Conservation (phyloP, 2,888 invertebrate species). For the Lasioglossum villosulum region DNA sequence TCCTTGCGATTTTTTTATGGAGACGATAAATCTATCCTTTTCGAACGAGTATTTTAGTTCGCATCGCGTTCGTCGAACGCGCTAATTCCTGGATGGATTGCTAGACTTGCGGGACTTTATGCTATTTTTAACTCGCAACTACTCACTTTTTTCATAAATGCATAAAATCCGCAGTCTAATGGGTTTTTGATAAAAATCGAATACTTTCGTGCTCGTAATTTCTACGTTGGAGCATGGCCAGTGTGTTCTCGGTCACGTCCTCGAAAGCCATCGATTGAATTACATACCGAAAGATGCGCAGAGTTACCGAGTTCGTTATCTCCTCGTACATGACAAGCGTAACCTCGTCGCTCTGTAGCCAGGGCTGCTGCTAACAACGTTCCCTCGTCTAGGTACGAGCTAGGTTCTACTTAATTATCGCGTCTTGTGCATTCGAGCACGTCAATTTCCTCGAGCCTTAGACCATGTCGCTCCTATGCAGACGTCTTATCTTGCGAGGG, state of each 20-base stretch:
- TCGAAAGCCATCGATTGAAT: constrained; percentile 13
- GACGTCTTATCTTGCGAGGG: neutral
- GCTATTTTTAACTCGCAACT: too few relatives aligned
- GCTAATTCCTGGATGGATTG: neutral
- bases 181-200: neutral
- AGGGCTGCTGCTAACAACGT: constrained; percentile 16
- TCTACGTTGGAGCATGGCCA: neutral
- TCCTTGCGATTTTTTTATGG: neutral
- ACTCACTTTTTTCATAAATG: too few relatives aligned
- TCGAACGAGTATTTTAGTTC: too few relatives aligned
- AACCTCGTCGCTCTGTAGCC: constrained; percentile 16
- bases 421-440: constrained; percentile 38
- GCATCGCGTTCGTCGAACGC: too few relatives aligned
- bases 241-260: neutral
- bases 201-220: neutral
- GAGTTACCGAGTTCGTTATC: constrained; percentile 39
- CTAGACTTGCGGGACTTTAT: too few relatives aligned
- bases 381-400: constrained; percentile 4
- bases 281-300: neutral
- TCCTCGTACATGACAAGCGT: constrained; percentile 32
- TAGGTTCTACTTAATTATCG: constrained; percentile 38
- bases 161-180: neutral
- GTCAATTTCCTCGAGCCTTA: constrained; percentile 32
- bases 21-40: too few relatives aligned
- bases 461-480: neutral